phyloP scores from a whole-genome alignment of 2,797 vertebrate species.

The Thamnophis elegans region DNA sequence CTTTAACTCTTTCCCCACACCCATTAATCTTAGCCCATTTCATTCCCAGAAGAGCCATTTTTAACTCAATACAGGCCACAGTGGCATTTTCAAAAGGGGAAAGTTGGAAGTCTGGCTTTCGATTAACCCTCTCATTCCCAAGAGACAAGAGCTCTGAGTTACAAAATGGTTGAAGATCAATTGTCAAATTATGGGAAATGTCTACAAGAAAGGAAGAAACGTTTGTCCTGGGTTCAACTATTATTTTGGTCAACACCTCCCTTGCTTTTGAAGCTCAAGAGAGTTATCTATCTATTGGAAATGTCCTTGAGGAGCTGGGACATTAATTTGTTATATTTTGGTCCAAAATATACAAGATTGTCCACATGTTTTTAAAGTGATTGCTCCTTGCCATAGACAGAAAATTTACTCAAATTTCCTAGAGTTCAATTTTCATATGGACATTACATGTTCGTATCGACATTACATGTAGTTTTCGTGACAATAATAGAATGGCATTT shows the following conservation, averaged over 20 bases:
- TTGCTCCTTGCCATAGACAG: background rate
- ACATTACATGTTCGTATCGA: background rate
- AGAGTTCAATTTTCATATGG: background rate
- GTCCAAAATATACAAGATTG: background rate
- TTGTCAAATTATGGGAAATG: accelerated
- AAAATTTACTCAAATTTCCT: background rate
- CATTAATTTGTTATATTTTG: background rate
- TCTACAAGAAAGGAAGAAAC: background rate
- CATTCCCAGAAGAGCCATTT: background rate
- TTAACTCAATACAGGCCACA: background rate
- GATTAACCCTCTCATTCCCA: background rate
- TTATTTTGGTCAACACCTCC: background rate
- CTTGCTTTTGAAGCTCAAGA: background rate
- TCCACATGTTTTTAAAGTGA: background rate
- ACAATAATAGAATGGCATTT: background rate
- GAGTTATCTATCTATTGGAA: background rate
- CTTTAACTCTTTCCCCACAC: background rate
- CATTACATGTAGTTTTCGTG: background rate
- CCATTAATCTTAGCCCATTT: background rate
- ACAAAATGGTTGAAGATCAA: accelerated
- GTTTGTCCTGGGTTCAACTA: background rate
- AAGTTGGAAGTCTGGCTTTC: background rate
- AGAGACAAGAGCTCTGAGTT: background rate
- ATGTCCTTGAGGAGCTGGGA: background rate
- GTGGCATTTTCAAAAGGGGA: background rate